Evolutionary conservation across 1,140 invertebrate genomes (phyloP), one percentile per base, ranked within the genome.

Genomic region (Coelopa frigida): DNA sequence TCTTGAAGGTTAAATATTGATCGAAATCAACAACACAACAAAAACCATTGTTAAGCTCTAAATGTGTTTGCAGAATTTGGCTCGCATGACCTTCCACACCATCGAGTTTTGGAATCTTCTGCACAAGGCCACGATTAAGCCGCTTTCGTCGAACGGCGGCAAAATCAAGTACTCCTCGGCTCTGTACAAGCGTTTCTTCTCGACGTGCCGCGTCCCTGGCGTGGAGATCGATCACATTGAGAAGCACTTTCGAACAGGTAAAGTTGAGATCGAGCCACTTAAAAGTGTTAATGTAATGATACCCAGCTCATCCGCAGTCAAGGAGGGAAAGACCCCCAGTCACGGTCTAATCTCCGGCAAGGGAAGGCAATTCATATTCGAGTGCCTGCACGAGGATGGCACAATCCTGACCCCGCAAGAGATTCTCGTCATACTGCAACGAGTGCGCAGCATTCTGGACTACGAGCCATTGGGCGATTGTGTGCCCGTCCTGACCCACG

Each of bases 151-250:
- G 7, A 72, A 74, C 46, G 65, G 63, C 5, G 67, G 65, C 5
- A 61, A 60, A 39, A 56, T 60, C n/a, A 64, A 61, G 38, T 72
- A 70, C 45, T 61, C 64, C 8, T 70, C 69, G 22, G 53, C 52
- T 0, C 76, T 85, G 55, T 86, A 82, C 61, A 78, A 80, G 54
- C 61, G 76, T 15, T 72, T 81, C 35, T 87, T 82, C 59, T 83
- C 84, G 48, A 82, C 80, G 4, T 76, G 75, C 10, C 71, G 84
- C 17, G 67, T 83, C 32, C 84, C 83, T 5, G 82, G 82, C n/a
- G 59, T 76, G 37, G 75, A 80, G 54, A 73, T 74, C 51, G 79
- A 79, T 72, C 69, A 56, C 15, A 57, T 73, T 23, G 55, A 68
- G 26, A 60, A 47, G 18, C 55, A 70, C 36, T 72, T 72, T 31